phyloP scores from a whole-genome alignment of 2,113 vertebrate genomes.

The Hippocampus comes region DNA sequence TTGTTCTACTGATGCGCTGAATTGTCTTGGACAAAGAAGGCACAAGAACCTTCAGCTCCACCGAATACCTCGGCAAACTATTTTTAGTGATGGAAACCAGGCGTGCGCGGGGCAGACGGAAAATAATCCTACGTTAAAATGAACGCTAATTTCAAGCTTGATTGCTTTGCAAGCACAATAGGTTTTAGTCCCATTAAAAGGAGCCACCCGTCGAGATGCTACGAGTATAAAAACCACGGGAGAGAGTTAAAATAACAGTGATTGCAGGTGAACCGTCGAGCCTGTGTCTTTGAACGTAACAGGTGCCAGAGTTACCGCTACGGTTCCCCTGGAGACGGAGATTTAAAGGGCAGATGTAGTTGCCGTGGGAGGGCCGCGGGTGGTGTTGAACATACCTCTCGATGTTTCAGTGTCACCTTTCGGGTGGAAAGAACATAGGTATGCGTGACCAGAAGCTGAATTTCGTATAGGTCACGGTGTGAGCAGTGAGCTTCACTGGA shows the following conservation, averaged over 20 bases:
- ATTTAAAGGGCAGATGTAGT: slow-evolving; percentile 48
- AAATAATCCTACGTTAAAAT: slow-evolving; percentile 5
- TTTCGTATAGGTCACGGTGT: neutral
- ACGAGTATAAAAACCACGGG: slow-evolving; percentile 12
- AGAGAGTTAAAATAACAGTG: slow-evolving; percentile 49
- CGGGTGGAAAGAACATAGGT: neutral
- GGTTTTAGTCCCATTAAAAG: slow-evolving; percentile 7
- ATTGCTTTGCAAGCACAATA: slow-evolving; percentile 30
- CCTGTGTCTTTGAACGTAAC: slow-evolving; percentile 38
- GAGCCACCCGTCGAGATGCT: slow-evolving; percentile 19
- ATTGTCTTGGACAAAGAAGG: neutral
- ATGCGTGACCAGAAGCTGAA: neutral
- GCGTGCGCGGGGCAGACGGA: neutral
- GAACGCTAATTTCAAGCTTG: slow-evolving; percentile 21
- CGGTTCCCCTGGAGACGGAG: slow-evolving; percentile 62
- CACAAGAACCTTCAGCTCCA: neutral
- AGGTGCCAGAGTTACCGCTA: slow-evolving; percentile 38
- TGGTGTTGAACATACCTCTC: neutral
- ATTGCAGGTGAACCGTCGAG: slow-evolving; percentile 52
- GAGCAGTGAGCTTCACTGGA: neutral
- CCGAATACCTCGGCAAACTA: no score
- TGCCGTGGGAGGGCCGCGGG: neutral
- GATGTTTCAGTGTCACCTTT: slow-evolving; percentile 3
- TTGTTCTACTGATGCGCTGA: no score
- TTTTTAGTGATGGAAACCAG: neutral